phyloP scores from a whole-genome alignment of 2,797 vertebrate species.

The Fratercula arctica region DNA sequence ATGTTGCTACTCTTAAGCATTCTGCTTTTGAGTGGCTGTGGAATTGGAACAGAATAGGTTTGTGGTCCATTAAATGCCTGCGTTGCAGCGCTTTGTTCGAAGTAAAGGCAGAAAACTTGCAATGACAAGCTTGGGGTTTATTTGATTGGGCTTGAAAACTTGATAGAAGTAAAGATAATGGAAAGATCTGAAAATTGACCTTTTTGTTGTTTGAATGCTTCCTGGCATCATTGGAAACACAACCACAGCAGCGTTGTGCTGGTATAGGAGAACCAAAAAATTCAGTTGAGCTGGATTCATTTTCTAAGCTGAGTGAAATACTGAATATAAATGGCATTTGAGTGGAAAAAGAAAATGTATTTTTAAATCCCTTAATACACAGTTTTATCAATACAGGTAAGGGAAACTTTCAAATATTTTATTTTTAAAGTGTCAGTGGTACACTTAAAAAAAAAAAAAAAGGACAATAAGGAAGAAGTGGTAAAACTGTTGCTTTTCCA shows the following conservation, averaged over 20 bases:
- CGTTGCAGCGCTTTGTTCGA: background rate
- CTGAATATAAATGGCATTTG: background rate
- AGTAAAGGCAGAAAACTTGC: background rate
- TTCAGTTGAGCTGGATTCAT: background rate
- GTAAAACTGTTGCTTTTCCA: background rate
- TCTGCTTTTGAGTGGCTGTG: background rate
- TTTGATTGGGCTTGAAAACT: background rate
- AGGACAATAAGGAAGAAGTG: background rate
- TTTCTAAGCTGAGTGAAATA: background rate
- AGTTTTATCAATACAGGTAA: background rate
- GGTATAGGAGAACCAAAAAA: background rate
- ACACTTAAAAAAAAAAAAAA: background rate
- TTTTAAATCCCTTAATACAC: background rate
- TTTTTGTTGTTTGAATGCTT: background rate
- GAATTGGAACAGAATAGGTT: background rate
- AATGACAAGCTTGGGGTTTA: background rate
- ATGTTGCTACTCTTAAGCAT: background rate
- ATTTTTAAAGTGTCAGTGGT: background rate
- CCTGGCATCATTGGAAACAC: background rate
- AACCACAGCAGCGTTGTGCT: background rate
- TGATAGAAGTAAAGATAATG: background rate
- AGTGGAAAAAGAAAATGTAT: background rate
- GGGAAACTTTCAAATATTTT: background rate
- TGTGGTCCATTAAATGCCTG: background rate
- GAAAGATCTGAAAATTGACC: background rate